phyloP scores from a whole-genome alignment of 2,113 vertebrate genomes.

The Barbus barbus region DNA sequence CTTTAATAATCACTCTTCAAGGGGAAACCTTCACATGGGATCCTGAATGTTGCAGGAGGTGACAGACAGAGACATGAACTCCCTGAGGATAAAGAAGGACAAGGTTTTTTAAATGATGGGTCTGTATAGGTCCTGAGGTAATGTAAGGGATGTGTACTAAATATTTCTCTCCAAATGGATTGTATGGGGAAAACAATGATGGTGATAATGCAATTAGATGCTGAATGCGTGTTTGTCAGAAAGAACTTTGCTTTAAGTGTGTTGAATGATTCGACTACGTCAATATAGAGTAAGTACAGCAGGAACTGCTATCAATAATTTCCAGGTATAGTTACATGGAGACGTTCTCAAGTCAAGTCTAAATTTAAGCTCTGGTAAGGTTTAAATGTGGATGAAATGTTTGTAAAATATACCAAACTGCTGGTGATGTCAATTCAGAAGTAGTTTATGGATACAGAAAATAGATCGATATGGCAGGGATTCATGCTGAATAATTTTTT shows the following conservation, averaged over 20 bases:
- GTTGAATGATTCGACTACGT: neutral
- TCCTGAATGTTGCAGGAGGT: neutral
- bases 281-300: neutral
- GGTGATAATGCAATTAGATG: neutral
- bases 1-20: neutral
- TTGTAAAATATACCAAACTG: neutral
- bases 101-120: neutral
- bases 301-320: neutral
- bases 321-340: neutral
- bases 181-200: neutral
- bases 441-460: neutral
- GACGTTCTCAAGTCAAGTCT: neutral
- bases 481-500: neutral
- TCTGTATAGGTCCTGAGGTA: neutral
- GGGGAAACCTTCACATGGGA: neutral
- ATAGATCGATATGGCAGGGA: neutral
- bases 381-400: neutral
- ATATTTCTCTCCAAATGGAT: neutral
- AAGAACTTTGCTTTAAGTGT: neutral
- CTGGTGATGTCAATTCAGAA: neutral
- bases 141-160: neutral
- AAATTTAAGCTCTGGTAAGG: neutral
- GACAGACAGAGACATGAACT: neutral
- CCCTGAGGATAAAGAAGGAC: constrained; percentile 16
- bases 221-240: neutral